Percentiles rank a stretch among this genome's conserved stretches.
Evolutionary conservation across 2,888 invertebrate genomes (phyloP).

Genomic region (Candidula unifasciata): DNA sequence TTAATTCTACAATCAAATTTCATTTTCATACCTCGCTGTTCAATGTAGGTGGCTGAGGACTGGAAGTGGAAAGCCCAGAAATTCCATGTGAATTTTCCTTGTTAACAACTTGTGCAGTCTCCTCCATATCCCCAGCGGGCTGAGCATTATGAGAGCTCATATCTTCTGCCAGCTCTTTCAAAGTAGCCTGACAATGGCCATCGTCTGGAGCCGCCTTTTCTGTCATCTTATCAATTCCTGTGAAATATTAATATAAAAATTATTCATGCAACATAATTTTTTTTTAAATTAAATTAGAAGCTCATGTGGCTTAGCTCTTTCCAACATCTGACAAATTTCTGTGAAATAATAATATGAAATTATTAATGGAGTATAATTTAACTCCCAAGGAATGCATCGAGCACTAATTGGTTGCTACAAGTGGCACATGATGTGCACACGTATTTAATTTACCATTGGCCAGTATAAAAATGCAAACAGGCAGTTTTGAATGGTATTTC

Average conservation of each 20-base stretch:
- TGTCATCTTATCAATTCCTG: slow-evolving; percentile 93
- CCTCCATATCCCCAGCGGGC: slow-evolving; percentile 69
- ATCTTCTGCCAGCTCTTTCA: slow-evolving; percentile 67
- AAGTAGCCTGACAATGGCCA: slow-evolving; percentile 64
- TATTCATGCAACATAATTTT: not conserved
- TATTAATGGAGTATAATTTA: no score
- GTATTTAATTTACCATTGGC: no score
- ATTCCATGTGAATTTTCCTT: not conserved
- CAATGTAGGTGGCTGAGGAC: slow-evolving; percentile 59
- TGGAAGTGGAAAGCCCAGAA: slow-evolving; percentile 46
- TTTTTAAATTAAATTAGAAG: no score
- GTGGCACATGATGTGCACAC: no score
- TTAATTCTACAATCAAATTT: not conserved
- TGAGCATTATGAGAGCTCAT: slow-evolving; percentile 66
- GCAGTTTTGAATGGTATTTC: no score
- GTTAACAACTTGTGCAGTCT: slow-evolving; percentile 57
- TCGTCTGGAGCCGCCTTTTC: slow-evolving; percentile 94
- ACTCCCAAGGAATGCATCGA: no score
- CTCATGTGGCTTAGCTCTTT: no score
- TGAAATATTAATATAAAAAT: not conserved
- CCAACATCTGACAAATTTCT: no score
- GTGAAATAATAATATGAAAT: no score
- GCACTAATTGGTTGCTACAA: no score
- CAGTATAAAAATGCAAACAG: no score
- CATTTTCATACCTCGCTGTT: slow-evolving; percentile 61